These are phyloP conservation scores for Mus minutoides DNA, from an alignment of 2,797 vertebrate species.

Conservation along the genomic window DNA sequence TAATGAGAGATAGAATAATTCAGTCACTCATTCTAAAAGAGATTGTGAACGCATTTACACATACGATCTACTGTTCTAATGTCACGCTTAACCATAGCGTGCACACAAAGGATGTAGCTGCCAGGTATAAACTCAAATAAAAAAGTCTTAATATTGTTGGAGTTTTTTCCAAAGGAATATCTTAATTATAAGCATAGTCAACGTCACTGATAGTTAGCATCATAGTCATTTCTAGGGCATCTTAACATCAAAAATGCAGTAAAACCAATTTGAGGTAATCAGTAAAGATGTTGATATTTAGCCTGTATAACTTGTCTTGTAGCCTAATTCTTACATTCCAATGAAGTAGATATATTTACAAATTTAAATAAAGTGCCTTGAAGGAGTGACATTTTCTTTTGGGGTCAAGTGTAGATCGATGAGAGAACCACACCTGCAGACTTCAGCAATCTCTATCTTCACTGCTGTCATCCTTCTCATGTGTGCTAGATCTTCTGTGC, in stretches of 20 bases:
- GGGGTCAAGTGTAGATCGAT: background rate
- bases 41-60: background rate
- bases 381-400: background rate
- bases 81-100: background rate
- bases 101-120: background rate
- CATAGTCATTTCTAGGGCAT: background rate
- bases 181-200: background rate
- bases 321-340: background rate
- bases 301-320: background rate
- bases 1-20: background rate
- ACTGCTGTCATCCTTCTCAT: background rate
- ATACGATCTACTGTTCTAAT: no score
- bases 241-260: background rate
- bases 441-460: background rate
- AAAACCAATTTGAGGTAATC: background rate
- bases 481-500: background rate
- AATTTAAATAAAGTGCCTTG: background rate
- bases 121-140: background rate
- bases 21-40: background rate
- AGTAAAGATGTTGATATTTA: background rate
- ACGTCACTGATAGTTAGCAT: background rate
- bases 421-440: background rate
- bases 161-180: background rate
- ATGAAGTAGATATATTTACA: constrained; percentile 34
- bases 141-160: background rate